Evolutionary conservation across 2,113 vertebrate genomes (phyloP).

Genomic region (Choloepus hoffmanni): DNA sequence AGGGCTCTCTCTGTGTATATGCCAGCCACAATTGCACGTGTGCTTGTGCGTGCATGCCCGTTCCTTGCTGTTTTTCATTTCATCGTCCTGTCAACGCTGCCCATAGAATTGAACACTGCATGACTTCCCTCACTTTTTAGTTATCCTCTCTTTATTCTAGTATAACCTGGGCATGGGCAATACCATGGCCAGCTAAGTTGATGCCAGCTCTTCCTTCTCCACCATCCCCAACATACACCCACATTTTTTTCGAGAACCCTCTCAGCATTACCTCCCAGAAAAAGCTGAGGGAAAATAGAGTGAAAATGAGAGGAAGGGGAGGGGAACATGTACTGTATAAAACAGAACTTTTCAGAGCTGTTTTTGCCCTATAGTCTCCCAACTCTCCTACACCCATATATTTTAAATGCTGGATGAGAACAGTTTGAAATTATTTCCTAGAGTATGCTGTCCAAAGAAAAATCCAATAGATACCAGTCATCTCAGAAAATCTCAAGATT

Average conservation of each 20-base stretch:
- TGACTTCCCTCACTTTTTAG: background rate
- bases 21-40: background rate
- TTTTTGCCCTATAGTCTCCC: background rate
- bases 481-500: slow-evolving; percentile 12
- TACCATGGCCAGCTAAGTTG: background rate
- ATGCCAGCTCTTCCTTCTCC: background rate
- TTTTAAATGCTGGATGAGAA: background rate
- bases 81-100: background rate
- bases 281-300: background rate
- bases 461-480: background rate
- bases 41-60: accelerated
- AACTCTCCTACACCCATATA: background rate
- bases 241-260: background rate
- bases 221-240: no score
- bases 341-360: background rate
- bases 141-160: background rate
- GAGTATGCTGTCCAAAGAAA: background rate
- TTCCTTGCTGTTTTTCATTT: background rate
- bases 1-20: background rate
- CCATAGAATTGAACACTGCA: background rate
- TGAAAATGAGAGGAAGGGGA: background rate
- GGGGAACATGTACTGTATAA: background rate
- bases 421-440: background rate
- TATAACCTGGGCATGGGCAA: background rate
- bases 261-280: background rate